Evolutionary conservation across 1,140 invertebrate genomes (phyloP).

Genomic region (Bacillus rossius): DNA sequence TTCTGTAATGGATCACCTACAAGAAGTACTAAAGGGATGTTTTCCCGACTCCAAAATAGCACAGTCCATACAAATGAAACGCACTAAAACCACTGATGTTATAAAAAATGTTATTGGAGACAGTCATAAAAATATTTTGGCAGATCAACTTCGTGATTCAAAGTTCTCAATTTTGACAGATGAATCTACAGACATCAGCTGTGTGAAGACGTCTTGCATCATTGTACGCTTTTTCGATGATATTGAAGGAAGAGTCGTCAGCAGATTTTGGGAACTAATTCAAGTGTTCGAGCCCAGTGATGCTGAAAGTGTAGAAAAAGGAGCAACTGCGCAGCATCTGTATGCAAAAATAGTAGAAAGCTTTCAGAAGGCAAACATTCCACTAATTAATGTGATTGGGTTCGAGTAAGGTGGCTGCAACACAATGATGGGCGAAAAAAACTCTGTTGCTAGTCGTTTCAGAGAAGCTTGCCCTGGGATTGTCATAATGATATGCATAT

Average conservation of each 20-base stretch:
- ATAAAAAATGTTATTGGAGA: slow-evolving; percentile 19
- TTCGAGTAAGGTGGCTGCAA: slow-evolving; percentile 40
- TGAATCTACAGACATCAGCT: slow-evolving; percentile 22
- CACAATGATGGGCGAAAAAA: slow-evolving; percentile 34
- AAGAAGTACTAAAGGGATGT: slow-evolving; percentile 12
- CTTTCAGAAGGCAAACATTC: slow-evolving; percentile 26
- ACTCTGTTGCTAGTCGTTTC: slow-evolving; percentile 31
- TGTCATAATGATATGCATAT: slow-evolving; percentile 35
- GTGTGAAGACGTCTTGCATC: slow-evolving; percentile 17
- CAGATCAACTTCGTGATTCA: background rate
- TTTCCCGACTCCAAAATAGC: slow-evolving; percentile 24
- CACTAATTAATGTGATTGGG: slow-evolving; percentile 38
- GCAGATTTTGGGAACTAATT: slow-evolving; percentile 32
- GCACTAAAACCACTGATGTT: slow-evolving; percentile 21
- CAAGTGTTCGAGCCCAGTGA: slow-evolving; percentile 27
- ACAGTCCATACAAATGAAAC: slow-evolving; percentile 10
- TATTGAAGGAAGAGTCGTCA: slow-evolving; percentile 14
- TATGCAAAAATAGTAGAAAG: slow-evolving; percentile 15
- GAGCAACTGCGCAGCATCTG: slow-evolving; percentile 16
- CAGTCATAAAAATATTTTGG: slow-evolving; percentile 7
- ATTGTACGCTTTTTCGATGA: slow-evolving; percentile 9
- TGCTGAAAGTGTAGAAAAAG: slow-evolving; percentile 10
- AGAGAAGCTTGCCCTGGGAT: slow-evolving; percentile 30
- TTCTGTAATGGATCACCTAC: slow-evolving; percentile 13
- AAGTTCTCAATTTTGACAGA: slow-evolving; percentile 24